Evolutionary conservation across 2,797 vertebrate species (phyloP).

Genomic region (Sebastes vulpes): DNA sequence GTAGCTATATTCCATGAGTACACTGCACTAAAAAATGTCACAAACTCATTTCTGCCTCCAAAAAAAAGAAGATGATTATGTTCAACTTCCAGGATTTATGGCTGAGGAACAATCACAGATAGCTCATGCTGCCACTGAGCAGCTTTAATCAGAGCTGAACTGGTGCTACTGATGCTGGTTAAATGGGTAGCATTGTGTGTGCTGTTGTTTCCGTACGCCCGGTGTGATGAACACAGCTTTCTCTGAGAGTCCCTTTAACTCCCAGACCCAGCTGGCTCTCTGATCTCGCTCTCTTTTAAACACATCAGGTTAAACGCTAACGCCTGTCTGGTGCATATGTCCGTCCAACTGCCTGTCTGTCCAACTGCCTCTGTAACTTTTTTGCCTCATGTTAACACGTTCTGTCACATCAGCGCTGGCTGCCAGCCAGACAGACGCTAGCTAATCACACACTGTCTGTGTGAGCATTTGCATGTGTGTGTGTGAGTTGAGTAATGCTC

Average conservation of each 20-base stretch:
- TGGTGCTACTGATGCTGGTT: neutral
- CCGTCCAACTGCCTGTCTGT: neutral
- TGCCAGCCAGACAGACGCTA: constrained; percentile 19
- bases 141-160: constrained; percentile 14
- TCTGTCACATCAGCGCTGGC: constrained; percentile 32
- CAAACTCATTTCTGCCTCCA: neutral
- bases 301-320: constrained; percentile 12
- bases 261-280: neutral
- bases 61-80: neutral
- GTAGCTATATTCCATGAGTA: neutral
- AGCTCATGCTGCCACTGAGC: neutral
- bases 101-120: constrained; percentile 8
- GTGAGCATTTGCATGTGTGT: constrained; percentile 28
- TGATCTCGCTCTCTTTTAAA: constrained; percentile 1
- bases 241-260: neutral
- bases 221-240: neutral
- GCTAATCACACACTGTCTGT: constrained; percentile 38
- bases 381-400: constrained; percentile 15
- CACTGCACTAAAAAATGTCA: neutral
- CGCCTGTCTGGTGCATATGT: constrained; percentile 13
- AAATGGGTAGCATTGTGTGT: neutral
- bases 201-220: neutral
- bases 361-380: constrained; percentile 9
- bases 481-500: constrained; percentile 15
- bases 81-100: neutral